phyloP scores from a whole-genome alignment of 2,888 invertebrate species.

The Erpobdella octoculata region DNA sequence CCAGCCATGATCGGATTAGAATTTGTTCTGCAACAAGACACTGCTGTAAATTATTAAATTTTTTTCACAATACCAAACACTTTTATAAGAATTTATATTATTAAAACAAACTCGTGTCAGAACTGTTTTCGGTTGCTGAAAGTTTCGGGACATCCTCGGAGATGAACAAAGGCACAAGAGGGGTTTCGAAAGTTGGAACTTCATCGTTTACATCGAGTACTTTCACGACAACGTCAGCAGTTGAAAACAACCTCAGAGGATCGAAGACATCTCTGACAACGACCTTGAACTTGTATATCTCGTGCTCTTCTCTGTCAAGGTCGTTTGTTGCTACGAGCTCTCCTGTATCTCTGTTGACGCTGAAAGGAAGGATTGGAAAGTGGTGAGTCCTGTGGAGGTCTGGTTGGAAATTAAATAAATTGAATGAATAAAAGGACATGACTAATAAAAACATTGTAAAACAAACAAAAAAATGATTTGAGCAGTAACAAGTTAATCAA shows the following conservation, averaged over 20 bases:
- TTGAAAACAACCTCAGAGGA: not conserved
- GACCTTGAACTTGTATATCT: slow-evolving; percentile 7
- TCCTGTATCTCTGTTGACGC: not conserved
- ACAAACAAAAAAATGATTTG: not conserved
- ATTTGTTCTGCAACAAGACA: no score
- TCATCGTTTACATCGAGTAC: not conserved
- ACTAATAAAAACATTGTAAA: not conserved
- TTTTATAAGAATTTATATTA: no score
- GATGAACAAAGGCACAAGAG: not conserved
- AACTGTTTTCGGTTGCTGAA: no score
- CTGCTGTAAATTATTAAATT: no score
- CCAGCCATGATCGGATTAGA: no score
- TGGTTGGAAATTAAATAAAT: not conserved
- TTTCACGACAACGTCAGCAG: not conserved
- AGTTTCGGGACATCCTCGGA: not conserved
- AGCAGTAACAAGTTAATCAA: not conserved
- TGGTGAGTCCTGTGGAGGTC: no score
- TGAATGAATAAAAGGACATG: not conserved
- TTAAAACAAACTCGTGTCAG: no score
- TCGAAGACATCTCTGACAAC: not conserved
- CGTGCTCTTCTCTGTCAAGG: not conserved
- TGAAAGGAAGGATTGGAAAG: not conserved
- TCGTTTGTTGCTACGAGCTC: not conserved
- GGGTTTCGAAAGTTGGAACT: not conserved
- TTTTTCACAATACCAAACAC: no score